Base-by-base conservation (phyloP, 2,113 vertebrate genomes). In the Protobothrops flavoviridis region DNA sequence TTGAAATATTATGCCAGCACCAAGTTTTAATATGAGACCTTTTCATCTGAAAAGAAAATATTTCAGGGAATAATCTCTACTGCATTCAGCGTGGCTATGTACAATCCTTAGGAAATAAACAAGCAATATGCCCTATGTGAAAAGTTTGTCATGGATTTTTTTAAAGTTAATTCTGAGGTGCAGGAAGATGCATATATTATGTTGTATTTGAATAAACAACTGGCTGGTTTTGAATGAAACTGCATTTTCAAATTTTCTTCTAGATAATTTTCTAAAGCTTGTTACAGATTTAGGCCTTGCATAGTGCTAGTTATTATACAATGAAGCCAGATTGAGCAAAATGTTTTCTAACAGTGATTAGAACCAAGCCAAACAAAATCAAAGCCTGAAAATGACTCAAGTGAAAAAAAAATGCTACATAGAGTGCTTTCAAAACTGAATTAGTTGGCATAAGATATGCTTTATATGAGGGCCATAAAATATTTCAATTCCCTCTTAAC, bases 201-300 rank as follows among this genome's bases (percentile, higher is more conserved):
- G 87, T 92, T 21, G 86, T 56, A 88, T 43, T 20, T 91, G 50
- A 33, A 56, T 81, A 2, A 13, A 43, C n/a, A 88, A 81, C 10
- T 92, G 50, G 24, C 50, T 24, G 91, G 12, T 0, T 91, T 93
- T 92, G 64, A 95, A n/a, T 64, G 90, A 61, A 89, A 21, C 0
- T 89, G 33, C 39, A 50, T 8, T 69, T 21, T 92, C n/a, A 53
- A 87, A 43, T 45, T 89, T 91, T 48, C n/a, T 92, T 94, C 33
- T 90, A 85, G 11, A 91, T 89, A 52, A 2, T 6, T 94, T 96
- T 94, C 94, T 93, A 93, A 91, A 88, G 85, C 87, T 94, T 90
- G 74, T 57, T 53, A 55, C 43, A 21, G 23, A 69, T 90, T 88
- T 3, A 74, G 29, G 29, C 10, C 90, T 4, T 2, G 26, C 9